Evolutionary conservation across 2,888 invertebrate species (phyloP).

Genomic region (Drosophila stalkeri): DNA sequence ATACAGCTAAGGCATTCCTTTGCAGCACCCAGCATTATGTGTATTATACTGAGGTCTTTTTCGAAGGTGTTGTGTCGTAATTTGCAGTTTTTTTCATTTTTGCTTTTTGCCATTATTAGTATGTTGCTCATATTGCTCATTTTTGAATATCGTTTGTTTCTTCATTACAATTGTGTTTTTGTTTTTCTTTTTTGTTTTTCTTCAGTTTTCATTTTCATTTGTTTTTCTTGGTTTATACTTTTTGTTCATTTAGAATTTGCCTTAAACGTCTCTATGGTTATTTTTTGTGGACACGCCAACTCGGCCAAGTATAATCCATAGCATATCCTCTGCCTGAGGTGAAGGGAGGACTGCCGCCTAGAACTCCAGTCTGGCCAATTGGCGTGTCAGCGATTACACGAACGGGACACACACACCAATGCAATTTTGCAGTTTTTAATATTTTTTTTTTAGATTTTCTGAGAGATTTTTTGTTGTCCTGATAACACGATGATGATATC

Average conservation of each 20-base stretch:
- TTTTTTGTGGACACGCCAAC: constrained; percentile 73
- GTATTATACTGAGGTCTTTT: constrained; percentile 76
- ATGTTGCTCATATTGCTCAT: constrained; percentile 74
- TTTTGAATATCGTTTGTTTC: constrained; percentile 65
- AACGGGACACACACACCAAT: constrained; percentile 83
- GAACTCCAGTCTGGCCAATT: constrained; percentile 19
- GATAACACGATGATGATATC: constrained; percentile 73
- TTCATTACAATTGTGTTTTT: constrained; percentile 64
- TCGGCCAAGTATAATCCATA: background rate
- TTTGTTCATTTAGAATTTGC: constrained; percentile 81
- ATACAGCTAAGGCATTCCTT: constrained; percentile 75
- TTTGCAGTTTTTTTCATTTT: constrained; percentile 77
- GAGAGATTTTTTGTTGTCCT: constrained; percentile 63
- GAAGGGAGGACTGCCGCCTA: constrained; percentile 9
- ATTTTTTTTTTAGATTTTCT: constrained; percentile 70
- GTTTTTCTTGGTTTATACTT: constrained; percentile 52
- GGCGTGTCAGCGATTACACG: constrained; percentile 79
- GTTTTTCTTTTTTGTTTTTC: constrained; percentile 20
- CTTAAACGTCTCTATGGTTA: constrained; percentile 83
- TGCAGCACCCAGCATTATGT: constrained; percentile 72
- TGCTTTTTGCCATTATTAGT: constrained; percentile 71
- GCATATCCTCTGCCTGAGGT: constrained; percentile 7
- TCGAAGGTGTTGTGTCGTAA: constrained; percentile 80
- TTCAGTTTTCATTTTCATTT: constrained; percentile 8
- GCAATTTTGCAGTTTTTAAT: constrained; percentile 69